Percentiles rank a stretch among this genome's conserved stretches.
Evolutionary conservation across 1,140 invertebrate species (phyloP).

Genomic region (Zaprionus tsacasi): DNA sequence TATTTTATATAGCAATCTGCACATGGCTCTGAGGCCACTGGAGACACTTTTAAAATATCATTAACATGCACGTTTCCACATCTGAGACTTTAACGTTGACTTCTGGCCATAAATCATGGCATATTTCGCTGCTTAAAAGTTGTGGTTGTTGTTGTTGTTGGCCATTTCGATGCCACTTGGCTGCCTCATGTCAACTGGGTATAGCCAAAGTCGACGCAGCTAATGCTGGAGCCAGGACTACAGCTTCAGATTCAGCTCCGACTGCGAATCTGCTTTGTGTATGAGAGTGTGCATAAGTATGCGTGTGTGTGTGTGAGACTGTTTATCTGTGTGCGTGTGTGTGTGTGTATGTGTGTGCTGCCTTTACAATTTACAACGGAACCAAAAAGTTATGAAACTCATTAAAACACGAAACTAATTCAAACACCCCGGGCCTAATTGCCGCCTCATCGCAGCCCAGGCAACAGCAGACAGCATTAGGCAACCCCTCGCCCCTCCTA

Average conservation of each 20-base stretch:
- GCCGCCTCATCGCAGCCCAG: conserved; percentile 64
- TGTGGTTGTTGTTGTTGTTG: conserved; percentile 7
- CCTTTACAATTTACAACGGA: conserved; percentile 77
- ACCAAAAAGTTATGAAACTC: conserved; percentile 82
- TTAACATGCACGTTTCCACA: conserved; percentile 73
- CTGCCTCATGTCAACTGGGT: conserved; percentile 73
- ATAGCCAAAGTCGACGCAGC: conserved; percentile 31
- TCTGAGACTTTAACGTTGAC: conserved; percentile 67
- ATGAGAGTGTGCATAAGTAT: not conserved
- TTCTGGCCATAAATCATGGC: conserved; percentile 42
- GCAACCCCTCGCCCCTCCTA: not conserved
- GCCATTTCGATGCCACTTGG: conserved; percentile 40
- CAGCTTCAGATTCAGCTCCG: conserved; percentile 1
- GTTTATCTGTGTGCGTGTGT: conserved; percentile 4
- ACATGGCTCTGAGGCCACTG: conserved; percentile 31
- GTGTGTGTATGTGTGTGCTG: conserved; percentile 23
- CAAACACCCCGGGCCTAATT: conserved; percentile 81
- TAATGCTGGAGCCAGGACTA: conserved; percentile 38
- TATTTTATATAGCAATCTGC: conserved; percentile 16
- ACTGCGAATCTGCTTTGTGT: not conserved
- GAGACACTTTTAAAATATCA: conserved; percentile 79
- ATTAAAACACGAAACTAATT: conserved; percentile 83
- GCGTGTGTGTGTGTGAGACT: conserved; percentile 23
- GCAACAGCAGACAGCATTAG: conserved; percentile 32
- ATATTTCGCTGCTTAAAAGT: conserved; percentile 44